Conservation (phyloP, 2,888 invertebrate genomes). For the Eupithecia dodoneata region DNA sequence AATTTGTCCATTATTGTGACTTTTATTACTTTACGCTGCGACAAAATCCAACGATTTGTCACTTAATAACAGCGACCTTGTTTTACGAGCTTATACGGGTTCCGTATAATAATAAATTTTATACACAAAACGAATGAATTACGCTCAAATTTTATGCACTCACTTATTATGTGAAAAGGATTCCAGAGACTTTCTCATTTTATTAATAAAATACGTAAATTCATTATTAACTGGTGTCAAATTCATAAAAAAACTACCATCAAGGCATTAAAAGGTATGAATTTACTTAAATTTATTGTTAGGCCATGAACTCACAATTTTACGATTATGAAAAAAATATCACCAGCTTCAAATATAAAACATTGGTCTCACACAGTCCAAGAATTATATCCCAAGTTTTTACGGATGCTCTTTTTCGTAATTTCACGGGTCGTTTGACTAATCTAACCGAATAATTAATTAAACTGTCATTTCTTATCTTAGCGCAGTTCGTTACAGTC, state of each 20-base stretch:
- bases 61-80: constrained; percentile 72
- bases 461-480: constrained; percentile 58
- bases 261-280: background rate
- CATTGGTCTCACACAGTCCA: background rate
- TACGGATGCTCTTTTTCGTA: constrained; percentile 19
- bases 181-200: constrained; percentile 43
- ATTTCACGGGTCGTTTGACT: constrained; percentile 32
- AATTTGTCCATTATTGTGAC: constrained; percentile 68
- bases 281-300: constrained; percentile 5
- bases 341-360: background rate
- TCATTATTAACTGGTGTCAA: constrained; percentile 9
- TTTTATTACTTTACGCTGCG: constrained; percentile 67
- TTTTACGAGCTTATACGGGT: constrained; percentile 66
- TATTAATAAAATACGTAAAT: background rate
- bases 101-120: constrained; percentile 65
- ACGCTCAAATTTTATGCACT: constrained; percentile 61
- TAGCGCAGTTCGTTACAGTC: constrained; percentile 55
- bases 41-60: constrained; percentile 72
- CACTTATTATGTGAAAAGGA: constrained; percentile 9
- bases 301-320: constrained; percentile 6
- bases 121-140: constrained; percentile 71
- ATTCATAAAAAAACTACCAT: background rate
- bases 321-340: constrained; percentile 3
- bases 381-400: constrained; percentile 12
- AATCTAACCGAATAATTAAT: constrained; percentile 42